These are phyloP conservation scores for Hystrix cristata DNA, from an alignment of 2,113 vertebrate species.

Conservation along the genomic window DNA sequence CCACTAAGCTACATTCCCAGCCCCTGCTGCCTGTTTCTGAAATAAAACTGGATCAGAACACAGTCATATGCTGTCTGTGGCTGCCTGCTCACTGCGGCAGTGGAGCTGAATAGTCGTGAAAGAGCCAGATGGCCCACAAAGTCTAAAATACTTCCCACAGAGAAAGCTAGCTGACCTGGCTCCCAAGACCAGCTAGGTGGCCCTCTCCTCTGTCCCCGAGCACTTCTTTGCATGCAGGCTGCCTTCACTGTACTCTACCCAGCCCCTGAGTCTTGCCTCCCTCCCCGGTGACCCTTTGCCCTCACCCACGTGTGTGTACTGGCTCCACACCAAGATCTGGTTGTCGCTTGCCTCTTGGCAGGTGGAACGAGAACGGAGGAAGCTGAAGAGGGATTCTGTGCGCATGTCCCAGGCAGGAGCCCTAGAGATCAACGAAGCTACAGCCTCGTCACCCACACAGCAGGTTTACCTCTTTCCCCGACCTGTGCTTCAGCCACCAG, in stretches of 20 bases:
- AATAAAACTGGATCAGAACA: not conserved
- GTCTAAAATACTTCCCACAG: not conserved
- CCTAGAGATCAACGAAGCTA: not conserved
- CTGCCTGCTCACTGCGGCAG: not conserved
- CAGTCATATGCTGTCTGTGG: not conserved
- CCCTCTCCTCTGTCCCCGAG: not conserved
- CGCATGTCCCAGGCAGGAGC: not conserved
- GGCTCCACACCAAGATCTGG: conserved; percentile 12
- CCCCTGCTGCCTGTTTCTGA: not conserved
- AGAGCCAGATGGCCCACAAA: not conserved
- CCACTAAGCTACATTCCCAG: not conserved
- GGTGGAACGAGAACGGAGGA: conserved; percentile 88
- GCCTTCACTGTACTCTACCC: not conserved
- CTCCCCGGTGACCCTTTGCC: accelerated
- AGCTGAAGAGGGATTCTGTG: conserved; percentile 80
- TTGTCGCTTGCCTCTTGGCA: conserved; percentile 38
- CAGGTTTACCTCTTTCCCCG: conserved; percentile 54
- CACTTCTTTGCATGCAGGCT: not conserved
- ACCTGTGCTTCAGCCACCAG: not conserved
- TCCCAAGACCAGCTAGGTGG: not conserved
- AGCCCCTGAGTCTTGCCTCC: not conserved
- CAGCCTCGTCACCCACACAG: not conserved
- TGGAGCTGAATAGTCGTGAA: not conserved
- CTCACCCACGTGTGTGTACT: accelerated
- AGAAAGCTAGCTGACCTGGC: not conserved